These are phyloP conservation scores for Acromyrmex heyeri DNA, from an alignment of 1,140 invertebrate species.

Conservation along the genomic window DNA sequence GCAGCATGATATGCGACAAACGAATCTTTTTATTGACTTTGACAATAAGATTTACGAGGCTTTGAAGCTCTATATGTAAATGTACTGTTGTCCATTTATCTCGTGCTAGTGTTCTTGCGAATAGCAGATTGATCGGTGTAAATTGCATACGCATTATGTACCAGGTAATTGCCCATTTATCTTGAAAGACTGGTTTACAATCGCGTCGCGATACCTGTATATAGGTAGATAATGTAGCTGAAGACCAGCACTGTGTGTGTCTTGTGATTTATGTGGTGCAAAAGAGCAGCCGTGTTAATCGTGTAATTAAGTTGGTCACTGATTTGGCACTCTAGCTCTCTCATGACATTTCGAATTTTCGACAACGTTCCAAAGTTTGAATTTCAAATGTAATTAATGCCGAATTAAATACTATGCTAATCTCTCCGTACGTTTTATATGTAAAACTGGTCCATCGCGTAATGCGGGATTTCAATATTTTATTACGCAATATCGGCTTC, in stretches of 20 bases:
- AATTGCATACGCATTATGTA: slow-evolving; percentile 60
- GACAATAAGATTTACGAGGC: slow-evolving; percentile 12
- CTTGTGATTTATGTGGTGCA: slow-evolving; percentile 62
- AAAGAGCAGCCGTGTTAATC: slow-evolving; percentile 54
- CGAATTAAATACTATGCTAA: slow-evolving; percentile 56
- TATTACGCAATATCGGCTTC: slow-evolving; percentile 15
- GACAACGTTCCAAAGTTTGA: slow-evolving; percentile 31
- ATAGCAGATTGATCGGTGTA: slow-evolving; percentile 59
- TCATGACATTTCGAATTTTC: slow-evolving; percentile 52
- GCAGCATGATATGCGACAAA: neutral
- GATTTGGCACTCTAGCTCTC: slow-evolving; percentile 15
- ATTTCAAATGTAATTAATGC: slow-evolving; percentile 60
- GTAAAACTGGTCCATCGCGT: neutral
- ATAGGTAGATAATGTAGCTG: slow-evolving; percentile 27
- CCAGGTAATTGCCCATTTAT: slow-evolving; percentile 59
- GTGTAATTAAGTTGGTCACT: slow-evolving; percentile 50
- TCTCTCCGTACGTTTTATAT: slow-evolving; percentile 33
- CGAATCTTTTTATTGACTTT: neutral
- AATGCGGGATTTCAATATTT: slow-evolving; percentile 51
- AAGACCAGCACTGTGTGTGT: slow-evolving; percentile 29
- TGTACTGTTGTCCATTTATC: neutral
- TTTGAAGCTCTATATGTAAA: neutral
- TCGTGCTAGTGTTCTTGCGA: slow-evolving; percentile 32
- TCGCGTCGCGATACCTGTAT: slow-evolving; percentile 22
- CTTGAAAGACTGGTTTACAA: slow-evolving; percentile 48